Evolutionary conservation across 2,888 invertebrate genomes (phyloP).

Genomic region (Slavum lentiscoides): DNA sequence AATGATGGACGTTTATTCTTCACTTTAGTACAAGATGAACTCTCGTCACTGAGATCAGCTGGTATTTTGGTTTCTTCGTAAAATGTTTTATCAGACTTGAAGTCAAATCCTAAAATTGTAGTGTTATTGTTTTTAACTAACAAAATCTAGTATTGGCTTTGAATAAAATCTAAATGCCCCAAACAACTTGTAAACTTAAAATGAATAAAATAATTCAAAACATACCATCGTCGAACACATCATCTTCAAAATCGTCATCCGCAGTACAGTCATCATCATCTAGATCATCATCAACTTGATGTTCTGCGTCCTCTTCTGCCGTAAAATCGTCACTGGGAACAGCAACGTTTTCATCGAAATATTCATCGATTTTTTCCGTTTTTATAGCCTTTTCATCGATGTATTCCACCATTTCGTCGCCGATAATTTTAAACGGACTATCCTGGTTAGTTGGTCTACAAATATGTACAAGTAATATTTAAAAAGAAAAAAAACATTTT

Average conservation of each 20-base stretch:
- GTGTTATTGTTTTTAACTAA: neutral
- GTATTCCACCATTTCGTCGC: slow-evolving; percentile 46
- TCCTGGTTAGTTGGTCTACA: slow-evolving; percentile 39
- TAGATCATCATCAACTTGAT: slow-evolving; percentile 18
- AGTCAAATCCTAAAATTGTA: slow-evolving; percentile 29
- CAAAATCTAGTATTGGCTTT: no score
- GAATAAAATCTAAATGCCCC: no score
- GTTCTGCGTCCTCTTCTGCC: slow-evolving; percentile 26
- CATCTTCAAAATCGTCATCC: slow-evolving; percentile 22
- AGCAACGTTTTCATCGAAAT: neutral
- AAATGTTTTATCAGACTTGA: slow-evolving; percentile 19
- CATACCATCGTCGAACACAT: slow-evolving; percentile 22
- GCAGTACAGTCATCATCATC: slow-evolving; percentile 24
- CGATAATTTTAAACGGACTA: slow-evolving; percentile 39
- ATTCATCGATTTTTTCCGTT: slow-evolving; percentile 21
- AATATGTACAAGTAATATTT: no score
- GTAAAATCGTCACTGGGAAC: neutral
- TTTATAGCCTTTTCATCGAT: slow-evolving; percentile 26
- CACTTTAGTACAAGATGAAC: neutral
- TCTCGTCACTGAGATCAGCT: neutral
- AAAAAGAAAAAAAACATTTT: neutral
- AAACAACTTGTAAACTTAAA: no score
- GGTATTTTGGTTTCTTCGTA: neutral
- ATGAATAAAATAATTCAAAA: slow-evolving; percentile 1
- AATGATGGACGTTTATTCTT: slow-evolving; percentile 40